Evolutionary conservation across 2,113 vertebrate genomes (phyloP), one percentile per base, ranked within the genome.

Genomic region (Psittacus erithacus): DNA sequence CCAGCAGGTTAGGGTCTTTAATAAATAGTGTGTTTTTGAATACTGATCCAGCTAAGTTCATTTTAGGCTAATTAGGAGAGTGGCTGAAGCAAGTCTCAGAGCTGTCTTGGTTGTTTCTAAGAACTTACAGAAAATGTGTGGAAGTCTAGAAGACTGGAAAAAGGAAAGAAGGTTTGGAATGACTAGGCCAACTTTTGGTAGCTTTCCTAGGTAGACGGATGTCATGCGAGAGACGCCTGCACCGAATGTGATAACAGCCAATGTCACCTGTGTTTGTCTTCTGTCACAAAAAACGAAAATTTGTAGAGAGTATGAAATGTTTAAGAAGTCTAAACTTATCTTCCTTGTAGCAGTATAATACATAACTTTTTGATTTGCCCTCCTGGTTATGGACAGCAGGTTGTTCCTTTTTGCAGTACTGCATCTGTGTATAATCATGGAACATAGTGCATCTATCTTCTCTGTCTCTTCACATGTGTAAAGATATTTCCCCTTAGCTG

Each of bases 381-480:
- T 73, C 19, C 18, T 86, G 20, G 5, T 50, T 83, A 86, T 55
- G 22, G 14, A 24, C 27, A 70, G 46, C 19, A 59, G 16, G 4
- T 60, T 18, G 12, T 74, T 68, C 9, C 17, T 64, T 81, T 84
- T 64, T 82, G 25, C 13, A n/a, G 11, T 33, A 50, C 17, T 20
- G 20, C 11, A 38, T 43, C 33, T 62, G 25, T 22, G 1, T 31
- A 59, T 27, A 57, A 90, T 8, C 24, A 71, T 12, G 16, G 11
- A 82, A 39, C 13, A 11, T 8, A 33, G 11, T 29, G 5, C 43
- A 47, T 27, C 8, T 67, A 20, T 22, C 13, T 8, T 59, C 85
- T 88, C 38, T 70, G 23, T 11, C 3, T 27, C 4, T 63, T 57
- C 6, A 20, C 0, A 1, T 28, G 4, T 31, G 3, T 73, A 28